Evolutionary conservation across 2,888 invertebrate genomes (phyloP), one percentile per base, ranked within the genome.

Genomic region (Ryuthela nishihirai): DNA sequence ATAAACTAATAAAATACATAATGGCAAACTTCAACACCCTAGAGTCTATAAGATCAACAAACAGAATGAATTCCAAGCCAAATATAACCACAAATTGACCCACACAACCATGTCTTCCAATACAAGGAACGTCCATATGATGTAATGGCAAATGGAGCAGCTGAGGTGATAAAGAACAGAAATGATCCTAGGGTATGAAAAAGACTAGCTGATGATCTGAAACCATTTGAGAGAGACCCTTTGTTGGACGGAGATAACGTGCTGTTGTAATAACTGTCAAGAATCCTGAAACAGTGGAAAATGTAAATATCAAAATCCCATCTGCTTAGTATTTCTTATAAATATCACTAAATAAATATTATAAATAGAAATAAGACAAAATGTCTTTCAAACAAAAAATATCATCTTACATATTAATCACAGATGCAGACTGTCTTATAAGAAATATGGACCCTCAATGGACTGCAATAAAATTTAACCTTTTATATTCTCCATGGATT

Each of bases 71-170:
- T 46, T 9, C 60, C 55, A 5, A 62, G 35, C 55, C 55, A 62
- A 34, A 62, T 52, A 21, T 62, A 62, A 7, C 55, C 55, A 32
- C 49, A 55, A 2, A 62, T 35, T 17, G 44, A 45, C 21, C 61
- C 61, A 34, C 52, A 55, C 2, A 52, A 12, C 54, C 52, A 55
- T 12, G 49, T 52, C 35, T 62, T 62, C 61, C 61, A 62, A 24
- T 62, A 62, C 23, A 62, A 15, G 12, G 54, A 54, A 21, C 61
- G 47, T 48, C 61, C 61, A 40, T 44, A 62, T 23, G 52, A 36
- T 15, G 61, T 62, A 34, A 55, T 43, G 15, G 53, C 52, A 53
- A 62, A 52, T 29, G 61, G 61, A 29, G 29, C 46, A 46, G 54
- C 48, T 17, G 55, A 15, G n/a, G 49, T 47, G 10, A 52, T 39